A percentile compares a stretch with the other conserved stretches of the same genome.
These are phyloP conservation scores for Megaceryle maxima DNA, from an alignment of 2,113 vertebrate genomes.

Conservation along the genomic window DNA sequence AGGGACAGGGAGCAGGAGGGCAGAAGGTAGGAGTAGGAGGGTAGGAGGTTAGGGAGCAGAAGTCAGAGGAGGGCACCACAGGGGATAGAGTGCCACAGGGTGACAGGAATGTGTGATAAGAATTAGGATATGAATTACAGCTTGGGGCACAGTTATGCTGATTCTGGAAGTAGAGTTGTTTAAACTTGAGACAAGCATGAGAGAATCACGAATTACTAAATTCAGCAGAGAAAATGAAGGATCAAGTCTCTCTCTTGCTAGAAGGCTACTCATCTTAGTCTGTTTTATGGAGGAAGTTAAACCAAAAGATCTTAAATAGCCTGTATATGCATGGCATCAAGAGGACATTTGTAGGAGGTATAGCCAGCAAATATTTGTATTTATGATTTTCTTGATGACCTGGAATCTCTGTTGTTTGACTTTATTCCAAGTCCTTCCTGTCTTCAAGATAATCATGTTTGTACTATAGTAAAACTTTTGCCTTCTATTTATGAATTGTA, in stretches of 20 bases:
- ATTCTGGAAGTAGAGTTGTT: background rate
- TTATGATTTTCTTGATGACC: background rate
- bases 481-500: background rate
- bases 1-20: too few species aligned
- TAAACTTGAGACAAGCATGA: background rate
- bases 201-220: background rate
- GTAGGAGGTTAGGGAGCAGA: background rate
- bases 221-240: background rate
- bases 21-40: too few species aligned
- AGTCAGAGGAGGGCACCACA: background rate
- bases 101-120: background rate
- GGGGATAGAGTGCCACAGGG: background rate
- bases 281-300: background rate
- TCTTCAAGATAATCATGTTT: background rate
- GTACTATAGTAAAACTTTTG: background rate
- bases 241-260: background rate
- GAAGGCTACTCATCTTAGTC: background rate
- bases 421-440: background rate
- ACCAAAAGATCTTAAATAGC: background rate
- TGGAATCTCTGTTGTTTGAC: background rate
- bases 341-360: background rate
- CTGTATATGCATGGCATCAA: background rate
- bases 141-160: background rate
- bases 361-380: background rate
- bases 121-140: background rate